A percentile compares a stretch with the other conserved stretches of the same genome.
phyloP scores from a whole-genome alignment of 2,113 vertebrate genomes.

The Noturus placidus region DNA sequence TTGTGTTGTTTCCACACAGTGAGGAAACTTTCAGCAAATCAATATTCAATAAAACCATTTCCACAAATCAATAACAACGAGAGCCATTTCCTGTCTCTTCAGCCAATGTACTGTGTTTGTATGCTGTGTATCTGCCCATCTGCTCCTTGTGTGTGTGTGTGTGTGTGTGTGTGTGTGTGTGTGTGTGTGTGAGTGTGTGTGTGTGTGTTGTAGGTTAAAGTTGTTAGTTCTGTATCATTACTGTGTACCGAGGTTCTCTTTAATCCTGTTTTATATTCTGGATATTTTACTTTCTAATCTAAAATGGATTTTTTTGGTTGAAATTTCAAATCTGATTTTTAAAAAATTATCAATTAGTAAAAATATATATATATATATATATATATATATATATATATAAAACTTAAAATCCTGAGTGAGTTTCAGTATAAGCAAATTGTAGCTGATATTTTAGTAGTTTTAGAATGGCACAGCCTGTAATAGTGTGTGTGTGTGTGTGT shows the following conservation, averaged over 20 bases:
- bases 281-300: not conserved
- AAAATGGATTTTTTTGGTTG: not conserved
- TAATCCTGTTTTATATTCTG: not conserved
- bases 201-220: not conserved
- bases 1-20: not conserved
- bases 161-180: not conserved
- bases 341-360: not conserved
- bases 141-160: not conserved
- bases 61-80: constrained; percentile 3
- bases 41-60: constrained; percentile 5
- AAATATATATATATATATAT: too few species aligned
- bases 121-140: not conserved
- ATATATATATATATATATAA: too few species aligned
- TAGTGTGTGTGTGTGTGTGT: not conserved
- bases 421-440: not conserved
- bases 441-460: not conserved
- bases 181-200: not conserved
- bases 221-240: not conserved
- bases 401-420: not conserved
- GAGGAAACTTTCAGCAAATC: not conserved
- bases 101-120: not conserved
- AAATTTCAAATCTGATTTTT: not conserved
- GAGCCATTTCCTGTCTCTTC: not conserved
- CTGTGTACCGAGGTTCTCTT: not conserved
- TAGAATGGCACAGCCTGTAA: not conserved